These are phyloP conservation scores for Anorthoa munda DNA, from an alignment of 2,888 invertebrate species.

Conservation along the genomic window DNA sequence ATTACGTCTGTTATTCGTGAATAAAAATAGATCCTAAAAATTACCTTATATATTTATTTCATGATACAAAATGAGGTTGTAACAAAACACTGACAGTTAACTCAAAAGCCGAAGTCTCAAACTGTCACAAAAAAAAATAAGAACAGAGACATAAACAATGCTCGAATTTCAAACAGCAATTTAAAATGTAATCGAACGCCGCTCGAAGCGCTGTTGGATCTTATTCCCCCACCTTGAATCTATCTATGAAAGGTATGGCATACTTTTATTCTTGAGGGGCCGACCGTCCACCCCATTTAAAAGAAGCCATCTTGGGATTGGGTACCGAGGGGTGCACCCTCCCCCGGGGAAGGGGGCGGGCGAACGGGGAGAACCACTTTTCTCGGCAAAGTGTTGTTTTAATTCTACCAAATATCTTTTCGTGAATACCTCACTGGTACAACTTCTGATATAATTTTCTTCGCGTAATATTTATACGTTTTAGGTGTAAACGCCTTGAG, in stretches of 20 bases:
- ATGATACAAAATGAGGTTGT: constrained; percentile 21
- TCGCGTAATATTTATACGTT: constrained; percentile 86
- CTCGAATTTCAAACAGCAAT: constrained; percentile 85
- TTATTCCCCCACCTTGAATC: constrained; percentile 83
- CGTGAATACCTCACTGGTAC: constrained; percentile 87
- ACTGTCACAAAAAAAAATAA: constrained; percentile 67
- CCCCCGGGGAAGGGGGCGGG: constrained; percentile 72
- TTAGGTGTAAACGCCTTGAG: constrained; percentile 80
- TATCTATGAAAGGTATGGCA: constrained; percentile 86
- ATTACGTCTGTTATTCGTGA: constrained; percentile 3
- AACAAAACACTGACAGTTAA: constrained; percentile 36
- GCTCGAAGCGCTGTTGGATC: constrained; percentile 70
- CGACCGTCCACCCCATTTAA: constrained; percentile 89
- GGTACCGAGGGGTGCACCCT: constrained; percentile 76
- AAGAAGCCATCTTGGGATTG: constrained; percentile 91
- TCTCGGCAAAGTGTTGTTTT: constrained; percentile 90
- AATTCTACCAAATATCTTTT: constrained; percentile 91
- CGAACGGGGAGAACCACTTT: constrained; percentile 84
- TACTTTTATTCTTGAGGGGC: constrained; percentile 90
- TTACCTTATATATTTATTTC: constrained; percentile 3
- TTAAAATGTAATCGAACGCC: constrained; percentile 86
- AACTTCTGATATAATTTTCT: constrained; percentile 90
- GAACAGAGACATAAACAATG: constrained; percentile 69
- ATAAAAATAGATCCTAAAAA: neutral
- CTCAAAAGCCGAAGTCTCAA: constrained; percentile 61